These are phyloP conservation scores for Lepidochitona cinerea DNA, from an alignment of 2,888 invertebrate genomes.

Conservation along the genomic window DNA sequence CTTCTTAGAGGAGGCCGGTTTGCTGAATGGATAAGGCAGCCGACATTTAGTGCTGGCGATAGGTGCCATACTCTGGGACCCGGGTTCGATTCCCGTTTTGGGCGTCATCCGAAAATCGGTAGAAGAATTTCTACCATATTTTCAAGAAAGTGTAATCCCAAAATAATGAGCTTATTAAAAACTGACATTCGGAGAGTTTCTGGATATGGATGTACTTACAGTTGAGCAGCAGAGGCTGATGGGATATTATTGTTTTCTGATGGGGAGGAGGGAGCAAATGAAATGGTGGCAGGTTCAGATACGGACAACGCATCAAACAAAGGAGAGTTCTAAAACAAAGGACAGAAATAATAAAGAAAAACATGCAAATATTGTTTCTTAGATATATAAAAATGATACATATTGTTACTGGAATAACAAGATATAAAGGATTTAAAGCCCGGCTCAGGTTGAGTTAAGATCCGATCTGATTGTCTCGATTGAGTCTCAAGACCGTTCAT, in stretches of 20 bases:
- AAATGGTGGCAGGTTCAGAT: constrained; percentile 27
- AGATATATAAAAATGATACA: not conserved
- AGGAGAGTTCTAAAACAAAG: constrained; percentile 45
- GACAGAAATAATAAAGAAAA: not conserved
- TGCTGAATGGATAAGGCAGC: no score
- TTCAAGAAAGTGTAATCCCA: no score
- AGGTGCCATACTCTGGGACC: no score
- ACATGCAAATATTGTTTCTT: not conserved
- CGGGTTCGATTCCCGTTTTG: no score
- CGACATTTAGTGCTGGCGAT: no score
- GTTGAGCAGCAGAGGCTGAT: constrained; percentile 37
- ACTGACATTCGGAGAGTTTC: not conserved
- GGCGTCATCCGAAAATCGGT: no score
- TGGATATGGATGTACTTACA: constrained; percentile 35
- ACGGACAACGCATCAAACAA: constrained; percentile 44
- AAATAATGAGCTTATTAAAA: not conserved
- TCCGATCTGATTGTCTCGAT: no score
- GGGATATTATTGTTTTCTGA: constrained; percentile 1
- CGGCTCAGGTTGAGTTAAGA: no score
- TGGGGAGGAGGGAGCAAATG: constrained; percentile 13
- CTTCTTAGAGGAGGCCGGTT: not conserved
- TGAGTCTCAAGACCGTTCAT: no score
- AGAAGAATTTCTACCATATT: no score
- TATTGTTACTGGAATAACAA: not conserved
- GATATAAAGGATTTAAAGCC: no score